Evolutionary conservation across 2,888 invertebrate species (phyloP).

Genomic region (Zygogramma bicolorata): DNA sequence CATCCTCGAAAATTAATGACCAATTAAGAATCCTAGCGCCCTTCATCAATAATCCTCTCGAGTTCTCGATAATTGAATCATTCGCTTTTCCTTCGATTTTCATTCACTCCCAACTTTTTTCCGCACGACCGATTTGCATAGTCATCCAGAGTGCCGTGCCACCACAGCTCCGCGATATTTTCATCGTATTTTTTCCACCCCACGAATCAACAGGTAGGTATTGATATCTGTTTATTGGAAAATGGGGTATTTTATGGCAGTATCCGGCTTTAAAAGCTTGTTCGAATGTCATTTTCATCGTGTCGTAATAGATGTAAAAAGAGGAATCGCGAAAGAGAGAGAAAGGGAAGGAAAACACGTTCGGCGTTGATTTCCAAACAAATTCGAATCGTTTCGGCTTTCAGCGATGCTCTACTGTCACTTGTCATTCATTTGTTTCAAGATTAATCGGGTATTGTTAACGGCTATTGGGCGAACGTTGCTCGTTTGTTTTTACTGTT

Average conservation of each 20-base stretch:
- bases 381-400: conserved; percentile 44
- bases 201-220: conserved; percentile 66
- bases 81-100: conserved; percentile 7
- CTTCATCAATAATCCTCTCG: not conserved
- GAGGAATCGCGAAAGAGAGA: conserved; percentile 13
- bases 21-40: not conserved
- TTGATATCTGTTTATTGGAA: conserved; percentile 69
- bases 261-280: conserved; percentile 62
- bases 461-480: conserved; percentile 53
- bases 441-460: conserved; percentile 58
- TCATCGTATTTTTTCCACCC: conserved; percentile 51
- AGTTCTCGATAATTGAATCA: conserved; percentile 17
- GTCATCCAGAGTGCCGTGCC: conserved; percentile 28
- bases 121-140: conserved; percentile 31
- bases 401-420: conserved; percentile 52
- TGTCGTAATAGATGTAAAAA: conserved; percentile 36
- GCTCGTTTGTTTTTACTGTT: conserved; percentile 53
- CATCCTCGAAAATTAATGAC: not conserved
- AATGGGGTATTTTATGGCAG: conserved; percentile 66
- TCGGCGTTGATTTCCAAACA: conserved; percentile 46
- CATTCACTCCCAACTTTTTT: conserved; percentile 23
- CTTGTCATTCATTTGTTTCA: conserved; percentile 58
- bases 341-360: not conserved
- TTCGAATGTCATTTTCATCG: conserved; percentile 55
- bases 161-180: conserved; percentile 33